Evolutionary conservation across 2,113 vertebrate genomes (phyloP).

Genomic region (Hylia prasina): DNA sequence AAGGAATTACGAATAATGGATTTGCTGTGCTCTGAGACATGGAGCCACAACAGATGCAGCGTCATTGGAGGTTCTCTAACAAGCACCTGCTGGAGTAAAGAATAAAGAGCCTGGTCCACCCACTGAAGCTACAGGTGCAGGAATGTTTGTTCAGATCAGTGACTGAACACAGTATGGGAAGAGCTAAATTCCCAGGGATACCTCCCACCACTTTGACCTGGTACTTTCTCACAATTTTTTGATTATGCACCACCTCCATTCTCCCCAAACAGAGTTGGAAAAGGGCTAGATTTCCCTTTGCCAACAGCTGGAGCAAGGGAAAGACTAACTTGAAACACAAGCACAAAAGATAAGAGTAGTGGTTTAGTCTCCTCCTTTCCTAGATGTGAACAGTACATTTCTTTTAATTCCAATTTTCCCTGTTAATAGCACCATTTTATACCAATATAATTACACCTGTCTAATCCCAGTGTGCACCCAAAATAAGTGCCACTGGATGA

Average conservation of each 20-base stretch:
- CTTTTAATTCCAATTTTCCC: neutral
- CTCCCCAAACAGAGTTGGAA: neutral
- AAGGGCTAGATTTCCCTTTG: neutral
- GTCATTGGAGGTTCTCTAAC: neutral
- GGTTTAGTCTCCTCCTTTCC: neutral
- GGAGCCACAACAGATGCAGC: constrained; percentile 10
- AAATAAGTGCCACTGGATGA: neutral
- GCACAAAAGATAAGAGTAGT: neutral
- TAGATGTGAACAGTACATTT: neutral
- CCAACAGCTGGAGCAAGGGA: neutral
- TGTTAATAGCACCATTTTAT: neutral
- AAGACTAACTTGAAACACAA: neutral
- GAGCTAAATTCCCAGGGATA: neutral
- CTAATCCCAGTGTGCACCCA: neutral
- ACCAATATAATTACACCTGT: neutral
- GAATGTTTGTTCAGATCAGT: neutral
- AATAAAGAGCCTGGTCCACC: neutral
- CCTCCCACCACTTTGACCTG: neutral
- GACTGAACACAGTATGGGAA: neutral
- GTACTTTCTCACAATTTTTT: neutral
- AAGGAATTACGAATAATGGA: constrained; percentile 31
- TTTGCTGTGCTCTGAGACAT: constrained; percentile 9
- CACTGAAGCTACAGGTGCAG: neutral
- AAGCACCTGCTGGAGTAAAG: neutral
- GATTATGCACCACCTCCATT: accelerated